Base-by-base conservation (phyloP, 2,888 invertebrate species). In the Synergus umbraculus region DNA sequence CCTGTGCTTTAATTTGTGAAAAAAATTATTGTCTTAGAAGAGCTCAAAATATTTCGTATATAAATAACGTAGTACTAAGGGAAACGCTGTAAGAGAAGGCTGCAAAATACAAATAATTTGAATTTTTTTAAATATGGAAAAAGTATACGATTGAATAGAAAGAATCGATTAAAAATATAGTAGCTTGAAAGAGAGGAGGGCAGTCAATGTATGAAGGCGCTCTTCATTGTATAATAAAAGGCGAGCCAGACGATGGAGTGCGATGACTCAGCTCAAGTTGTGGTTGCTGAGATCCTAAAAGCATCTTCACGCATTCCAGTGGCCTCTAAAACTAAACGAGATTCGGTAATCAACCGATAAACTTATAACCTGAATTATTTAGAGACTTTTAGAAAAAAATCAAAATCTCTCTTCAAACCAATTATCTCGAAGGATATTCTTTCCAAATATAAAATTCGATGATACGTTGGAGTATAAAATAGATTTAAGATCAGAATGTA, bases 221-320 rank as follows among this genome's bases (percentile, higher is more conserved):
- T 80, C 78, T 66, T 78, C 83, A 86, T 86, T 86, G 83, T 86
- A 77, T 37, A 37, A 37, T 37, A 37, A 87, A 82, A 84, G 82
- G 83, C 79, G 83, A 83, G 79, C 78, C 77, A 79, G 81, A 80
- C 83, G 87, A 86, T 87, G 84, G 83, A 84, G 83, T 64, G 78
- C 81, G 85, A 81, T 87, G 87, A 87, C 86, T 87, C 86, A 85
- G 86, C 86, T 41, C 4, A 77, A 76, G 69, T 80, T 85, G 77
- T 69, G 69, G 79, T 65, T 65, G 43, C 76, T 78, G 82, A 83
- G 81, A 80, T 82, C 67, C 65, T 84, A 83, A 83, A 83, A 82
- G 79, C 76, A 83, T 83, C 83, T 65, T 79, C 82, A 64, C 58
- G 76, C 46, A 78, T 77, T 77, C 76, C 76, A 79, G 9, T 54